Conservation (phyloP, 2,113 vertebrate species). For the Myocastor coypus region DNA sequence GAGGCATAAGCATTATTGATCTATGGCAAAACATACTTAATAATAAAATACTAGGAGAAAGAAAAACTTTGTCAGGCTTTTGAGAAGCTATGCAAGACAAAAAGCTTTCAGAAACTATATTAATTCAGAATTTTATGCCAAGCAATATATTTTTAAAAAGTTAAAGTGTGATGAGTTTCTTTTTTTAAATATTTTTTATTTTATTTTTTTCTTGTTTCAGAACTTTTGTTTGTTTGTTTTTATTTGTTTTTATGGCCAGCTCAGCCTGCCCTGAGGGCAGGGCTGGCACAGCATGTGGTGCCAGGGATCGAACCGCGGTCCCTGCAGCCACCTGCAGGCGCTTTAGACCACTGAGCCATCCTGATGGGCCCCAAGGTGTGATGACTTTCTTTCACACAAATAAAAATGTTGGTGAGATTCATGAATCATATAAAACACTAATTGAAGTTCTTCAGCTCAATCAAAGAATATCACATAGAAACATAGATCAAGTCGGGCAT, state of each 20-base stretch:
- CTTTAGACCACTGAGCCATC: too few species aligned
- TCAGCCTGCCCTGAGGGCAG: too few species aligned
- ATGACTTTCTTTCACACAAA: background rate
- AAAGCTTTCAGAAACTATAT: background rate
- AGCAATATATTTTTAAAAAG: background rate
- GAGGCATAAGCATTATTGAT: background rate
- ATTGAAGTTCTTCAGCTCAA: background rate
- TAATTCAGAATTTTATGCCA: background rate
- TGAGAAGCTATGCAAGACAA: background rate
- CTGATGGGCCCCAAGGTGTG: too few species aligned
- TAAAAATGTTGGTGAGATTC: background rate
- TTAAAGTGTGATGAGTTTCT: too few species aligned
- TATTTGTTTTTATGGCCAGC: too few species aligned
- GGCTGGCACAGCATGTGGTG: too few species aligned
- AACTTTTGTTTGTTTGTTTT: too few species aligned
- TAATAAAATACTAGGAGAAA: background rate
- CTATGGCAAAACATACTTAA: background rate
- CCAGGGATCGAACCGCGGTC: too few species aligned
- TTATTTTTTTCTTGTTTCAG: too few species aligned
- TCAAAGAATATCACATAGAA: constrained; percentile 15
- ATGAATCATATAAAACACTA: background rate
- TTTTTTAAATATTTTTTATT: too few species aligned
- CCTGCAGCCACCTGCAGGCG: too few species aligned
- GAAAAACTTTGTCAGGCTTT: background rate
- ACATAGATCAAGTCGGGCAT: too few species aligned